phyloP scores from a whole-genome alignment of 2,113 vertebrate species.

The Chauna torquata region DNA sequence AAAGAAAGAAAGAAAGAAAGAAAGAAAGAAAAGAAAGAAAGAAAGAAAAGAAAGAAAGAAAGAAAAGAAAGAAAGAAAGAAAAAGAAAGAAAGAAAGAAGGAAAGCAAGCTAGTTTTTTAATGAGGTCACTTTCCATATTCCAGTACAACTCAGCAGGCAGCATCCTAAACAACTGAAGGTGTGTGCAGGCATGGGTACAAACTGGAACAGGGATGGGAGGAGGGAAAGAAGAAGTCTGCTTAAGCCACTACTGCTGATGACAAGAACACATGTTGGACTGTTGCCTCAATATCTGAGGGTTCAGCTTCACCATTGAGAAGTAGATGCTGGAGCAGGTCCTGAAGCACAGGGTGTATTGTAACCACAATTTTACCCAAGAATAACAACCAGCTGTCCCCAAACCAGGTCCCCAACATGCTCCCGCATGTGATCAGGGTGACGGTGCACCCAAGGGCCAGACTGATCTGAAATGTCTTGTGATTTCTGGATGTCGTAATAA shows the following conservation, averaged over 20 bases:
- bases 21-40: too few species aligned
- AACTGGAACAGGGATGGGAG: background rate
- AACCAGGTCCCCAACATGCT: background rate
- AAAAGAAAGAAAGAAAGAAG: background rate
- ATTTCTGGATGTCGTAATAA: background rate
- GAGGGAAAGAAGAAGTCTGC: background rate
- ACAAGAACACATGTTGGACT: background rate
- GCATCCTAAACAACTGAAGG: background rate
- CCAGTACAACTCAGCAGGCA: background rate
- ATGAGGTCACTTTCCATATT: background rate
- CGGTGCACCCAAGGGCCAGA: background rate
- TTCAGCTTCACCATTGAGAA: background rate
- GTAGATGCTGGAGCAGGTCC: background rate
- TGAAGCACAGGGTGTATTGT: background rate
- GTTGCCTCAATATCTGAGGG: rapidly evolving
- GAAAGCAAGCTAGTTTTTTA: background rate
- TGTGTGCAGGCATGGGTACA: rapidly evolving
- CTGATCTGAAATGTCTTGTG: background rate
- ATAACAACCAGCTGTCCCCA: background rate
- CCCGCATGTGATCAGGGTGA: background rate
- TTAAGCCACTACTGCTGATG: background rate
- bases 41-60: too few species aligned
- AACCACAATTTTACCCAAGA: background rate
- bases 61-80: background rate
- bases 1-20: background rate